Evolutionary conservation across 1,140 invertebrate genomes (phyloP), one percentile per base, ranked within the genome.

Genomic region (Pseudomyrmex cubaensis): DNA sequence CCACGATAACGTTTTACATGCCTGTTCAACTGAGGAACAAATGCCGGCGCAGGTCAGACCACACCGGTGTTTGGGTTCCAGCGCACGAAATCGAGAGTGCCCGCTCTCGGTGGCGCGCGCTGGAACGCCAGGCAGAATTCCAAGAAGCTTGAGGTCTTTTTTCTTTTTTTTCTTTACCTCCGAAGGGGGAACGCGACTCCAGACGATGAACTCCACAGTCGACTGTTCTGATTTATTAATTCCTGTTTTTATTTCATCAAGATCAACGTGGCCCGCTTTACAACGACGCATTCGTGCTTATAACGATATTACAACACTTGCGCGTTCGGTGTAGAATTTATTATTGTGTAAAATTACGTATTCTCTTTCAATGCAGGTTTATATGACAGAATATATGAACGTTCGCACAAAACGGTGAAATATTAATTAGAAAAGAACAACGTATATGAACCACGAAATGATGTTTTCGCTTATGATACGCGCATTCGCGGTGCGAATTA

Each of bases 81-180:
- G 57, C 72, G 86, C 87, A 88, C 86, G 87, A 88, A 88, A 88
- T 83, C 86, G 87, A 88, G 87, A 88, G 86, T 88, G 78, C 66
- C 66, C 67, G 61, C 67, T 85, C 87, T 85, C 87, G 66, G 83
- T 87, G 87, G 86, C 83, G 84, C 82, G 59, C 87, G 87, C 80
- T 88, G 87, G 84, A 86, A 86, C 87, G 87, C 57, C 63, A 77
- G 25, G 63, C 48, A 84, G 87, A 89, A 89, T 89, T 88, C 84
- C 87, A 84, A 89, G 87, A 89, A 88, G 87, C 74, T 70, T 70
- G 75, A 80, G 70, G 48, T 66, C 50, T 61, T 61, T 20, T 67
- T 48, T 69, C 25, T 67, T 13, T 4, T 20, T n/a, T 35, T 22
- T 50, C 13, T 13, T 20, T 54, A 17, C 15, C 22, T n/a, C 17